Evolutionary conservation across 2,888 invertebrate species (phyloP).

Genomic region (Thereva nobilitata): DNA sequence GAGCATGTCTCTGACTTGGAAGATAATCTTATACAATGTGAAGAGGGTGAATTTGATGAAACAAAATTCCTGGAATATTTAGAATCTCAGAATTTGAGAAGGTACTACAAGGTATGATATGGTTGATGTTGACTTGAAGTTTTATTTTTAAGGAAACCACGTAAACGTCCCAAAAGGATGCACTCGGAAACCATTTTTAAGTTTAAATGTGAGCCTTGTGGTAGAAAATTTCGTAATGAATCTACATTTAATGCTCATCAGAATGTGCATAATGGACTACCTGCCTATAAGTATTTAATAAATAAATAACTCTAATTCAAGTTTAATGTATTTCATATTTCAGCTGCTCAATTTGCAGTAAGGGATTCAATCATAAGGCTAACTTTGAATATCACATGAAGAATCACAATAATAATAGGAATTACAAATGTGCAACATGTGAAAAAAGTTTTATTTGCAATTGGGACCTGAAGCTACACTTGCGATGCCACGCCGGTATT

Average conservation of each 20-base stretch:
- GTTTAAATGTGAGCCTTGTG: constrained; percentile 30
- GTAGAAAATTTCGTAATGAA: constrained; percentile 18
- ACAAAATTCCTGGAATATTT: too few relatives aligned
- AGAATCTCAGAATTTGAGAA: too few relatives aligned
- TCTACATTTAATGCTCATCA: constrained; percentile 27
- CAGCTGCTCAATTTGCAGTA: constrained; percentile 35
- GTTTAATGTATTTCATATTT: background rate
- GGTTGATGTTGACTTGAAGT: background rate
- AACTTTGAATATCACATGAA: constrained; percentile 40
- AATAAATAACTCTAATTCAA: background rate
- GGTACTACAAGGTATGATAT: too few relatives aligned
- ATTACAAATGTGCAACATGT: constrained; percentile 33
- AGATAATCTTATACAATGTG: too few relatives aligned
- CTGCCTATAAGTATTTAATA: constrained; percentile 35
- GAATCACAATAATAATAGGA: constrained; percentile 36
- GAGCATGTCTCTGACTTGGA: too few relatives aligned
- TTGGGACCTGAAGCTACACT: constrained; percentile 37
- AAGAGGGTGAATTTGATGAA: too few relatives aligned
- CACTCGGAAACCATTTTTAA: background rate
- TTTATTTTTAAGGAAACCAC: background rate
- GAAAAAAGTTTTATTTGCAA: constrained; percentile 31
- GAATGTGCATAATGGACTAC: constrained; percentile 38
- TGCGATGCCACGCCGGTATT: constrained; percentile 29
- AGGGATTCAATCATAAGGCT: constrained; percentile 36
- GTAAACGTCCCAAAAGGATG: constrained; percentile 1